Conservation (phyloP, 2,113 vertebrate species). For the Silurus glanis region DNA sequence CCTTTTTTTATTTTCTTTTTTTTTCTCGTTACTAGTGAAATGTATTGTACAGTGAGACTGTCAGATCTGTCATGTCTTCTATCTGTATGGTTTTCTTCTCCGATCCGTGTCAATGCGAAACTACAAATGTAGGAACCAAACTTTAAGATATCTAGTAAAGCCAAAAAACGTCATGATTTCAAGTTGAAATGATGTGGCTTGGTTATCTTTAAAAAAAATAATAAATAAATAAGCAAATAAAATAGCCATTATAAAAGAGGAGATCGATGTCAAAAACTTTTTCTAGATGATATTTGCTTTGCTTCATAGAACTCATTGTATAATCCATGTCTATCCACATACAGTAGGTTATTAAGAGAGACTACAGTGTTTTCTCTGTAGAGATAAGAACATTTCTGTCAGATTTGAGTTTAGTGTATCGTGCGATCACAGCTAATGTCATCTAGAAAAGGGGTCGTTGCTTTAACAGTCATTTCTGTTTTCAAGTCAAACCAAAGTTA, state of each 20-base stretch:
- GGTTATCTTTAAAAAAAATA: slow-evolving; percentile 84
- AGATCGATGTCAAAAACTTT: slow-evolving; percentile 74
- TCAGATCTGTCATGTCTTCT: slow-evolving; percentile 83
- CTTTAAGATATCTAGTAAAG: slow-evolving; percentile 98
- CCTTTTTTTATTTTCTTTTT: slow-evolving; percentile 71
- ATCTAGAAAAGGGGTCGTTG: slow-evolving; percentile 76
- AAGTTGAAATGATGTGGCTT: slow-evolving; percentile 96
- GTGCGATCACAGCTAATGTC: slow-evolving; percentile 63
- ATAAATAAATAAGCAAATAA: slow-evolving; percentile 80
- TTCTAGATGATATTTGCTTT: slow-evolving; percentile 75
- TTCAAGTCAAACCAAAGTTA: slow-evolving; percentile 99
- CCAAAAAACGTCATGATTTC: slow-evolving; percentile 97
- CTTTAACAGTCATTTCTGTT: slow-evolving; percentile 85
- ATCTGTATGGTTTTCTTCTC: slow-evolving; percentile 71
- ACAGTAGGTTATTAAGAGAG: slow-evolving; percentile 41
- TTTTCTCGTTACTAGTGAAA: slow-evolving; percentile 81
- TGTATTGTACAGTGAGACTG: slow-evolving; percentile 88
- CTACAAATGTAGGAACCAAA: slow-evolving; percentile 98
- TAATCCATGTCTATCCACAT: slow-evolving; percentile 55
- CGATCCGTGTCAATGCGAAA: slow-evolving; percentile 89
- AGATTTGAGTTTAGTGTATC: slow-evolving; percentile 49
- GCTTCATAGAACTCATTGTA: slow-evolving; percentile 58
- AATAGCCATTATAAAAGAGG: slow-evolving; percentile 95
- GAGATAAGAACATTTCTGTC: slow-evolving; percentile 58
- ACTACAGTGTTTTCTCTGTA: slow-evolving; percentile 45